Evolutionary conservation across 1,140 invertebrate species (phyloP).

Genomic region (Drosophila nikananu): DNA sequence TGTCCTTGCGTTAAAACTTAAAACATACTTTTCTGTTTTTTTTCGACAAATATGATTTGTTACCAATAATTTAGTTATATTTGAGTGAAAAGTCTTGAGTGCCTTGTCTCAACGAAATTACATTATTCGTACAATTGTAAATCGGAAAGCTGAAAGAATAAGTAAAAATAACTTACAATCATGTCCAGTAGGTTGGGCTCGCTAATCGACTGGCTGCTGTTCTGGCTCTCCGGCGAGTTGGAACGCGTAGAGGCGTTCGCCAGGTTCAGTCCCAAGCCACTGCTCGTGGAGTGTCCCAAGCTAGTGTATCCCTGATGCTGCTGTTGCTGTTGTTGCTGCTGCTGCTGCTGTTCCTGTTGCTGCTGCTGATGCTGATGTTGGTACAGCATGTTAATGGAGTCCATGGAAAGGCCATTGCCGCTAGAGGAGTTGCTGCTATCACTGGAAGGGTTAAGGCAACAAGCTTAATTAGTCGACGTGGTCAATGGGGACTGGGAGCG

Average conservation of each 20-base stretch:
- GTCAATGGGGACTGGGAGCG: background rate
- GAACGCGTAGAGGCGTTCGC: constrained; percentile 86
- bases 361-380: constrained; percentile 56
- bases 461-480: background rate
- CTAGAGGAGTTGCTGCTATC: constrained; percentile 84
- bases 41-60: background rate
- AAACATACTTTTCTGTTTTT: background rate
- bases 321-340: background rate
- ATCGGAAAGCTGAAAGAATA: background rate
- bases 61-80: background rate
- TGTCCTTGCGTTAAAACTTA: constrained; percentile 7
- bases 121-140: background rate
- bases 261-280: constrained; percentile 61
- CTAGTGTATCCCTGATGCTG: constrained; percentile 58
- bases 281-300: constrained; percentile 37
- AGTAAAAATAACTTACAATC: constrained; percentile 87
- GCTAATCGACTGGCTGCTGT: constrained; percentile 88
- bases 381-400: constrained; percentile 77
- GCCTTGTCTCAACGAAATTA: background rate
- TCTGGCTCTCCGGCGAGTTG: constrained; percentile 87
- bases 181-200: constrained; percentile 88
- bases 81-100: background rate
- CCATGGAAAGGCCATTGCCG: constrained; percentile 73
- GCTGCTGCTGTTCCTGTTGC: background rate
- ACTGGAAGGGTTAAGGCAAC: constrained; percentile 46